Conservation (phyloP, 1,140 invertebrate species). For the Sesamia nonagrioides region DNA sequence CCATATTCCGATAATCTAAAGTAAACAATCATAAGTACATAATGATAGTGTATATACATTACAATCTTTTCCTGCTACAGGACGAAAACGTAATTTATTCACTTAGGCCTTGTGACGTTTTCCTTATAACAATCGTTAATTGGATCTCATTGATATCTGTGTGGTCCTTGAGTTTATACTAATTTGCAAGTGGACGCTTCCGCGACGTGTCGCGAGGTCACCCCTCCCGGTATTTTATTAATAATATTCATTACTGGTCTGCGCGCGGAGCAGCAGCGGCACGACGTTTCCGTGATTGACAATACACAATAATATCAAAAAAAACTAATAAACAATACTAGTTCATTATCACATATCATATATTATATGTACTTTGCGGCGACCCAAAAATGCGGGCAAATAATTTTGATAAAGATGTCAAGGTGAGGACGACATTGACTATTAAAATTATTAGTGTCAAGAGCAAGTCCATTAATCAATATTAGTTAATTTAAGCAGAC, state of each 20-base stretch:
- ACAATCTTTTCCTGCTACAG: slow-evolving; percentile 25
- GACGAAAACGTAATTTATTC: slow-evolving; percentile 13
- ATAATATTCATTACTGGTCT: slow-evolving; percentile 72
- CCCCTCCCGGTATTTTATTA: slow-evolving; percentile 63
- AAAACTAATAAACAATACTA: not conserved
- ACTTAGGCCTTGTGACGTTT: slow-evolving; percentile 31
- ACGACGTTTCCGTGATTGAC: slow-evolving; percentile 69
- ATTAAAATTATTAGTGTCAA: slow-evolving; percentile 42
- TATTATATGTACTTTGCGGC: not conserved
- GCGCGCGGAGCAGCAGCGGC: slow-evolving; percentile 54
- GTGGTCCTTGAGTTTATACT: slow-evolving; percentile 73
- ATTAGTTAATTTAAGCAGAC: slow-evolving; percentile 33
- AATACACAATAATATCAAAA: slow-evolving; percentile 40
- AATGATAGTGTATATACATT: not conserved
- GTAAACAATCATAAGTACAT: not conserved
- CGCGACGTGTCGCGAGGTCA: slow-evolving; percentile 74
- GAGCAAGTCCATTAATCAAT: slow-evolving; percentile 37
- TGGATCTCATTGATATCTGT: slow-evolving; percentile 53
- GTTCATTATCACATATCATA: not conserved
- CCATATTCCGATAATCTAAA: not conserved
- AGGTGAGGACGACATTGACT: slow-evolving; percentile 34
- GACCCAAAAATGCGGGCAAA: slow-evolving; percentile 19
- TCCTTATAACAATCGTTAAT: slow-evolving; percentile 44
- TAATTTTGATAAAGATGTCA: slow-evolving; percentile 32
- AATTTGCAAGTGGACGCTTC: slow-evolving; percentile 81